Evolutionary conservation across 2,888 invertebrate species (phyloP).

Genomic region (Dolichomitus sp.): DNA sequence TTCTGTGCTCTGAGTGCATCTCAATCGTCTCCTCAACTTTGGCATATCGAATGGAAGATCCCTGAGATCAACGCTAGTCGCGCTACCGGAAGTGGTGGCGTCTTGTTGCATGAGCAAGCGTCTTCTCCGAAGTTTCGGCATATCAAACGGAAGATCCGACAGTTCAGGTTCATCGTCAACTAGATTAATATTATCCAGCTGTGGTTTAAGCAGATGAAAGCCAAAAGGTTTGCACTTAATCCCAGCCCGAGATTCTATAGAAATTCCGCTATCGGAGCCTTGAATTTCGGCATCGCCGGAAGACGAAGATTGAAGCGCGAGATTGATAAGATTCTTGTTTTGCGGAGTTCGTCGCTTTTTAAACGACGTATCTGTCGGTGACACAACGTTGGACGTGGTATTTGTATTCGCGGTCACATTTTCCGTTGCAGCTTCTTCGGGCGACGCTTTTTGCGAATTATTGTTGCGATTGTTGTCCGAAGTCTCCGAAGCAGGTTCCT

Average conservation of each 20-base stretch:
- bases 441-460: slow-evolving; percentile 92
- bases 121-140: slow-evolving; percentile 94
- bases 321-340: slow-evolving; percentile 92
- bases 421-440: slow-evolving; percentile 89
- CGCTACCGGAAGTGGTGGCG: slow-evolving; percentile 91
- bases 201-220: slow-evolving; percentile 88
- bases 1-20: slow-evolving; percentile 90
- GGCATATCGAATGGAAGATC: slow-evolving; percentile 97
- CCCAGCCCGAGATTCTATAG: slow-evolving; percentile 93
- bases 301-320: slow-evolving; percentile 89
- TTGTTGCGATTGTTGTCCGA: slow-evolving; percentile 94
- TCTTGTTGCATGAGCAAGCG: slow-evolving; percentile 90
- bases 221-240: slow-evolving; percentile 90
- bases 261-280: slow-evolving; percentile 96
- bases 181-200: slow-evolving; percentile 86
- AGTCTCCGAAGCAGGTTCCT: slow-evolving; percentile 94
- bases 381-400: slow-evolving; percentile 75
- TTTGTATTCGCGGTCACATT: slow-evolving; percentile 72
- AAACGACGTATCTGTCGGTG: slow-evolving; percentile 83
- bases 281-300: slow-evolving; percentile 92
- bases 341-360: slow-evolving; percentile 90
- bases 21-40: slow-evolving; percentile 92
- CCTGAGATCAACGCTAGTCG: slow-evolving; percentile 92
- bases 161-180: slow-evolving; percentile 88
- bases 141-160: slow-evolving; percentile 95